Evolutionary conservation across 1,140 invertebrate species (phyloP), one percentile per base, ranked within the genome.

Genomic region (Cyclargus thomasi): DNA sequence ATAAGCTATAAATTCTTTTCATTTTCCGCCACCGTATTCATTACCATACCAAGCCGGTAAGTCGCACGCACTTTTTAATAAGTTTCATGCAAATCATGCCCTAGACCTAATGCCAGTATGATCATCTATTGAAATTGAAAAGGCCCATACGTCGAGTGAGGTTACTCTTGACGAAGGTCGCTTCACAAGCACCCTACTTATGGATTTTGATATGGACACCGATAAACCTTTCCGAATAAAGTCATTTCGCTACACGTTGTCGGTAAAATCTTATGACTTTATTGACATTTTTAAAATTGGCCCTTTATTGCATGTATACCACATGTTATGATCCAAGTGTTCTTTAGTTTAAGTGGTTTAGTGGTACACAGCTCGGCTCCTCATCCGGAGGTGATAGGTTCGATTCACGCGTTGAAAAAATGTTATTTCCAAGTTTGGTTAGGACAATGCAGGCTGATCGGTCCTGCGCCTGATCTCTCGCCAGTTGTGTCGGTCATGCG

Each of bases 81-180:
- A 87, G 79, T 85, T 85, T 82, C 76, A 88, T 88, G 85, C 80
- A 87, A 88, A 88, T 86, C 74, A 74, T 70, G 71, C 76, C 74
- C 77, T 82, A 76, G 76, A 81, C 78, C 85, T 85, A 85, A 86
- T 88, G 84, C 84, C 75, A 77, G 79, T 78, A 69, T 81, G 80
- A 84, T 86, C 79, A 79, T 76, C 76, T 77, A 72, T 74, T 80
- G 78, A 80, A 87, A 86, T 87, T 86, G 85, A 84, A 86, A 86
- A 86, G 82, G 81, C 75, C 71, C 76, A 73, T 71, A 80, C 78
- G 81, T 86, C 79, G 82, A 83, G 83, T 76, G 79, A 77, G 77
- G 75, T 77, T 77, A 73, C 71, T 72, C 79, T 85, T 87, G 86
- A 88, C 82, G 85, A 81, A 83, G 86, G 86, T 88, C 77, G 69